Evolutionary conservation across 2,797 vertebrate genomes (phyloP), one percentile per base, ranked within the genome.

Genomic region (Leuciscus waleckii): DNA sequence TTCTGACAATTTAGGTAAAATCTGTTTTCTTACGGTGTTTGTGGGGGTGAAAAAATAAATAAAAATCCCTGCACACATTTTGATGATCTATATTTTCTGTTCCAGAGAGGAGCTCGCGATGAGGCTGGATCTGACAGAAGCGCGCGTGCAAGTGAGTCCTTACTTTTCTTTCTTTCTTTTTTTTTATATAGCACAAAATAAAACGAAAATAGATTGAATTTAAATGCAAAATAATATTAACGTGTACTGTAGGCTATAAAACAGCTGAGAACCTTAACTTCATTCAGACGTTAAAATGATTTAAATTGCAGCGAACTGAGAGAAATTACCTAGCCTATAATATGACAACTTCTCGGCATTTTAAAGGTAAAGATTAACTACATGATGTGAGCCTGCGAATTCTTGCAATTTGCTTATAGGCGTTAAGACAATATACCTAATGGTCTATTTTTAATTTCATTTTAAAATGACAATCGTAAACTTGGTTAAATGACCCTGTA

Each of bases 71-170:
- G 49, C 43, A 29, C 54, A 75, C 11, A 54, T 71, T 78, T 86
- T 87, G 19, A 65, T 54, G 14, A 61, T 23, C 63, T 8, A n/a
- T 70, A 32, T 85, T 77, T 71, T 85, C 74, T 84, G 23, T 94
- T 91, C 76, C 91, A 99, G 98, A 95, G 98, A 99, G 90, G 98
- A 99, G 93, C 95, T 99, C 90, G 98, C 98, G 37, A 99, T 99
- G 98, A 96, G 98, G 83, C 95, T 99, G 94, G 98, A 99, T 92
- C 95, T 99, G 87, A 99, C 98, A 79, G 98, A 98, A 94, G 98
- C 98, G 90, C 95, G 98, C 82, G 98, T 99, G 56, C 98, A 99
- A 96, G 98, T 99, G 95, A 97, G 97, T 95, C 90, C 43, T 86
- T 85, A 21, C 32, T 29, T 56, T 35, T n/a, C 14, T 63, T 67